Percentiles rank a stretch among this genome's conserved stretches.
Conservation (phyloP, 2,113 vertebrate species). For the Triplophysa rosa region DNA sequence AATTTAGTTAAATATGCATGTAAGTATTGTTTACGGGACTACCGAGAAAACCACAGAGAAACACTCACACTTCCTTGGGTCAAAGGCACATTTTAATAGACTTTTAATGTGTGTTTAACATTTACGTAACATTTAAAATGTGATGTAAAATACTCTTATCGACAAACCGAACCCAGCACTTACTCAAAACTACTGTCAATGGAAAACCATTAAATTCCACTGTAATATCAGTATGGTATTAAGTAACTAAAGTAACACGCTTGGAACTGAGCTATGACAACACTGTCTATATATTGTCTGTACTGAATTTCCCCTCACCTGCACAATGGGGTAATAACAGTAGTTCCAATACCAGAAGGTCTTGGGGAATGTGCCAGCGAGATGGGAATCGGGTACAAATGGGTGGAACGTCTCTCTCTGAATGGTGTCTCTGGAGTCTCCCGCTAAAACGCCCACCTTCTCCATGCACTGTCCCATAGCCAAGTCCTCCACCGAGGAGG, state of each 20-base stretch:
- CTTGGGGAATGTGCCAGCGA: slow-evolving; percentile 72
- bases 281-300: background rate
- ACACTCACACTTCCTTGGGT: background rate
- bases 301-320: slow-evolving; percentile 65
- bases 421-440: slow-evolving; percentile 71
- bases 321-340: slow-evolving; percentile 79
- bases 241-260: background rate
- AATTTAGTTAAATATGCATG: no score
- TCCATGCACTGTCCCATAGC: slow-evolving; percentile 80
- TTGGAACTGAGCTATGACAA: background rate
- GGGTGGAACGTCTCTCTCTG: slow-evolving; percentile 77
- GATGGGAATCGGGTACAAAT: slow-evolving; percentile 75
- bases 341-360: slow-evolving; percentile 85
- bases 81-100: background rate
- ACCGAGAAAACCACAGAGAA: background rate
- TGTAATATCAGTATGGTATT: no score
- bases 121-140: no score
- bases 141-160: no score
- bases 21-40: no score
- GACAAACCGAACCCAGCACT: no score
- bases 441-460: slow-evolving; percentile 74
- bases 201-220: no score
- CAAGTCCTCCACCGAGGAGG: slow-evolving; percentile 72
- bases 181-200: no score
- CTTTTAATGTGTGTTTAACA: no score